Base-by-base conservation (phyloP, 2,797 vertebrate species). In the Balearica regulorum region DNA sequence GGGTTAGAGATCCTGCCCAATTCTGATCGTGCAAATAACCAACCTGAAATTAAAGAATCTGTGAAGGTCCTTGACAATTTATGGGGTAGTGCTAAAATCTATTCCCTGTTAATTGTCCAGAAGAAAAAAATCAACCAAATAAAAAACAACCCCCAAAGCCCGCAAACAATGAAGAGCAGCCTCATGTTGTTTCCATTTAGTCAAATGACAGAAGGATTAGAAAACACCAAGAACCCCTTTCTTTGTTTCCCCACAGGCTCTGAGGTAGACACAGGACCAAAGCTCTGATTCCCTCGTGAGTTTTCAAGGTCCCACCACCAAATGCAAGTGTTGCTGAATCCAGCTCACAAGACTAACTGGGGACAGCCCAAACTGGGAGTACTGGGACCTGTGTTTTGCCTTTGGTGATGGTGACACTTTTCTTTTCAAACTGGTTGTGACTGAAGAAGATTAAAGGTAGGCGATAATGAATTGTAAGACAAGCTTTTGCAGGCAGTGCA, bases 21-120 rank as follows among this genome's bases (percentile, higher is more conserved):
- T 97, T 95, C 78, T 90, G 54, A 94, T 96, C 89, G 95, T 96
- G 77, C 4, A 28, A 93, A 96, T 96, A 97, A 95, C 86, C 88
- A 97, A 90, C 44, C 39, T 96, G 97, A 97, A 97, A 97, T 94
- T 92, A 96, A 93, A 91, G 82, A 96, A 91, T 95, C 85, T 92
- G n/a, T 92, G 94, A 86, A 95, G 61, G 82, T 89, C 62, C 92
- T 94, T 96, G 92, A 95, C 90, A 96, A 94, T 12, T 66, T 89
- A 80, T 61, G 53, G 90, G 48, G 66, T 88, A 95, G 81, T 17
- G 7, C 43, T 79, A 46, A 95, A 95, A 17, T 71, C 70, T 89
- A 94, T 94, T 88, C 16, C 26, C 35, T 55, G 11, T 87, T 87
- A 92, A 82, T 44, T 57, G 19, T 60, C 69, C 24, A 73, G 54